Evolutionary conservation across 2,113 vertebrate genomes (phyloP), one percentile per base, ranked within the genome.

Genomic region (Proteles cristata): DNA sequence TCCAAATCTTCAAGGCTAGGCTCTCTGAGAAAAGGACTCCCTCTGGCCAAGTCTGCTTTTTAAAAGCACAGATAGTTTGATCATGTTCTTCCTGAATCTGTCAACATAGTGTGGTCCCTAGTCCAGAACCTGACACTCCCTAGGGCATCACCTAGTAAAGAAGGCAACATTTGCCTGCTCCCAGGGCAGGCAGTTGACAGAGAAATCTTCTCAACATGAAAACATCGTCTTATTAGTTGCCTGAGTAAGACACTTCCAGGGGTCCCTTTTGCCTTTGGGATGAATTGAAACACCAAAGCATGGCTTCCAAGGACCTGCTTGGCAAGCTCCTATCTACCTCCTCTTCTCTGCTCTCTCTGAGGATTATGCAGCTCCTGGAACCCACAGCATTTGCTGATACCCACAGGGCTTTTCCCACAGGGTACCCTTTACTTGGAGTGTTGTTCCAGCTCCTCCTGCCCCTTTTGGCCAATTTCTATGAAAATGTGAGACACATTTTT

Each of bases 401-500:
- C 63, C 76, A 50, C 11, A 23, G 88, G 71, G 81, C 69, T 94
- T 95, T 97, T 79, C 76, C 68, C 73, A 48, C 39, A 68, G 23
- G 61, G n/a, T 91, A 89, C 77, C 63, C 17, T 69, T 91, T 85
- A 48, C 73, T 68, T 55, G 19, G 31, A 95, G 35, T 55, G 15
- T 50, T 80, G 12, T 71, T 61, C 65, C 63, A 65, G 28, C 50
- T 90, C 68, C 76, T 84, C 80, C 33, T 23, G 4, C 10, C 28
- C 11, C 1, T 61, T 65, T 48, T 80, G 71, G 86, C 66, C 92
- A 93, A 73, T 85, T 96, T 93, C 95, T 93, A 28, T 94, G 93
- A 97, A 93, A 93, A 84, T 4, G 21, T 35, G 71, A 86, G 66
- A 39, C 81, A 74, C 17, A 21, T 76, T 92, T 95, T 92, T 97